phyloP scores from a whole-genome alignment of 2,888 invertebrate genomes.

The Invenusta paracnida region DNA sequence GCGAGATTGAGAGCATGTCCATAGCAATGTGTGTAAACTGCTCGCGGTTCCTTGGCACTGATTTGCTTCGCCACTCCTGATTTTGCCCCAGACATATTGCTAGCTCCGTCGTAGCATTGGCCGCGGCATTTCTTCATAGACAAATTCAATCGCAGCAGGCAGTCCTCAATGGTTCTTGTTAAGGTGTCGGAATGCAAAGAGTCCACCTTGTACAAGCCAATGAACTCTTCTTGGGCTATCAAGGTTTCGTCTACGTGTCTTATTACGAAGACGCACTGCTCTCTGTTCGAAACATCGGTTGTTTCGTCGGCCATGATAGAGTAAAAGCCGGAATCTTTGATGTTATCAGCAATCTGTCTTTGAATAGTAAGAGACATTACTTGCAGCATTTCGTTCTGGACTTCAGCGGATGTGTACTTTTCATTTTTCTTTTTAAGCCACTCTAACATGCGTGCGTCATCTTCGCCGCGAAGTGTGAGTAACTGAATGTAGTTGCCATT shows the following conservation, averaged over 20 bases:
- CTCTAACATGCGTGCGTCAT: slow-evolving; percentile 40
- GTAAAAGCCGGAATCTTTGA: background rate
- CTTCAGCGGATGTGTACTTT: slow-evolving; percentile 47
- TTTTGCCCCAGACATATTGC: background rate
- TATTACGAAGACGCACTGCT: background rate
- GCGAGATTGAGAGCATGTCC: background rate
- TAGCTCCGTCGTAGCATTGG: background rate
- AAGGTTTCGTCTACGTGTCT: background rate
- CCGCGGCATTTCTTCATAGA: background rate
- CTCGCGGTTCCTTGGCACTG: background rate
- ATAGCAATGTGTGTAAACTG: background rate
- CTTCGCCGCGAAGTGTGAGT: slow-evolving; percentile 43
- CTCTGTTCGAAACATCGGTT: background rate
- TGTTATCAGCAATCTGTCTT: slow-evolving; percentile 41
- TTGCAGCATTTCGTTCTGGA: slow-evolving; percentile 47
- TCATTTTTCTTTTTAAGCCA: slow-evolving; percentile 46
- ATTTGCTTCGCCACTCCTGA: background rate
- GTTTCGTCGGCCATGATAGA: background rate
- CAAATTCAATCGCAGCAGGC: background rate
- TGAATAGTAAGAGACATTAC: slow-evolving; percentile 46
- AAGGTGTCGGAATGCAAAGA: background rate
- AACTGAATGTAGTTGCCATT: slow-evolving; percentile 47
- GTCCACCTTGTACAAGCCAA: background rate
- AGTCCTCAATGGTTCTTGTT: background rate
- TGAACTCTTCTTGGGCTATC: background rate